phyloP scores from a whole-genome alignment of 2,113 vertebrate species.

The Marcusenius ussheri region DNA sequence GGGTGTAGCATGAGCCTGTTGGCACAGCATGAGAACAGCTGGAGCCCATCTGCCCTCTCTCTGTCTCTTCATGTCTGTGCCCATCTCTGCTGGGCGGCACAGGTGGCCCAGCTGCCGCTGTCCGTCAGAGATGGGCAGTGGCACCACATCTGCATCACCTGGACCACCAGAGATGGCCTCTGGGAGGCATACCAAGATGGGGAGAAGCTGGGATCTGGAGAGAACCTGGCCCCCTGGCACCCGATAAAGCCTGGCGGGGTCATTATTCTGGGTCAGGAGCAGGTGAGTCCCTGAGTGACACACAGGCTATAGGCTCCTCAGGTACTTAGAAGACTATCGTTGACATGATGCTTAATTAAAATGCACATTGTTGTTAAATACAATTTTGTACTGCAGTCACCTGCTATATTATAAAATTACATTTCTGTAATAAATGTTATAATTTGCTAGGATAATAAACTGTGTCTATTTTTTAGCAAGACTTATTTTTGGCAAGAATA shows the following conservation, averaged over 20 bases:
- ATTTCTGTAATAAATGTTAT: not conserved
- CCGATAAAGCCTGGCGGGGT: constrained; percentile 92
- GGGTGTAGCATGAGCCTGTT: not conserved
- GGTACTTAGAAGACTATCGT: not conserved
- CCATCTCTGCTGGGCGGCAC: not conserved
- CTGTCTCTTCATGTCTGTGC: not conserved
- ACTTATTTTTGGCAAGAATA: not conserved
- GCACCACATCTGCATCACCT: constrained; percentile 92
- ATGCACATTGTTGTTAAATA: not conserved
- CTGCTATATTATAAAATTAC: not conserved
- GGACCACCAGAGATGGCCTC: constrained; percentile 90
- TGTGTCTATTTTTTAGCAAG: not conserved
- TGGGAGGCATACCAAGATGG: constrained; percentile 97
- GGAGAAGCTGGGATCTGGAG: constrained; percentile 76
- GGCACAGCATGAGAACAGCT: not conserved
- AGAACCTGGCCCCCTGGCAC: constrained; percentile 95
- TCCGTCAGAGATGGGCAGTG: constrained; percentile 85
- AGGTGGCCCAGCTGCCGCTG: constrained; percentile 89
- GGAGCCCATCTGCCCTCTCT: not conserved
- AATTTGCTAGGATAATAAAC: not conserved
- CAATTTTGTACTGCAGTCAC: not conserved
- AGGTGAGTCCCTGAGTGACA: constrained; percentile 64
- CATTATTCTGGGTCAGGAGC: constrained; percentile 92
- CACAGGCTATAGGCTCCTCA: not conserved
- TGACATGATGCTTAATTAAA: not conserved